Evolutionary conservation across 2,113 vertebrate species (phyloP).

Genomic region (Tetrao urogallus): DNA sequence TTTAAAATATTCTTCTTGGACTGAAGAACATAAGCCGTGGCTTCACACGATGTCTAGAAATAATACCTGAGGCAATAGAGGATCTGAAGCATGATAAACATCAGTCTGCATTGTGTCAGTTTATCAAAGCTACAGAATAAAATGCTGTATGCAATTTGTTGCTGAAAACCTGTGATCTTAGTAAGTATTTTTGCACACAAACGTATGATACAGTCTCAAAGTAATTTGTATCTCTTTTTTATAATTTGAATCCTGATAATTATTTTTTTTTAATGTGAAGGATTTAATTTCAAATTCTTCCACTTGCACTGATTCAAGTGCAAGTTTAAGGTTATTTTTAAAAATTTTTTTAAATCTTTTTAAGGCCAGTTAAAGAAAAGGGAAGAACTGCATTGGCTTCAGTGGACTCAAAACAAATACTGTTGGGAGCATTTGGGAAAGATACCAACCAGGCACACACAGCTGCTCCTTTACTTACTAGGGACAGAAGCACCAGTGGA

Average conservation of each 20-base stretch:
- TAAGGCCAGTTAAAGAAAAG: not conserved
- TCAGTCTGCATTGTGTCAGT: not conserved
- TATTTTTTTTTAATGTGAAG: conserved; percentile 2
- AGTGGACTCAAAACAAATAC: not conserved
- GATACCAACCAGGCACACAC: not conserved
- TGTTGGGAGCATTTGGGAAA: not conserved
- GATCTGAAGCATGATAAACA: not conserved
- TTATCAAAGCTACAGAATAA: conserved; percentile 3
- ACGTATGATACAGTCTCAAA: not conserved
- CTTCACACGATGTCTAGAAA: conserved; percentile 11
- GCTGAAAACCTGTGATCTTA: conserved; percentile 8
- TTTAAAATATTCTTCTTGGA: not conserved
- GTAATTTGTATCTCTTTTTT: not conserved
- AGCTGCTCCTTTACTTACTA: not conserved
- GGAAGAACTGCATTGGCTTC: not conserved
- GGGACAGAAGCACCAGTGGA: not conserved
- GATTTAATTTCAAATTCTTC: conserved; percentile 3
- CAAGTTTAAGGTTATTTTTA: not conserved
- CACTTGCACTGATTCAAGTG: not conserved
- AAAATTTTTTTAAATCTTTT: not conserved
- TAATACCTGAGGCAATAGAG: not conserved
- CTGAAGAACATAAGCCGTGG: not conserved
- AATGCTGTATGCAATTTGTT: not conserved
- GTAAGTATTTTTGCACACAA: not conserved
- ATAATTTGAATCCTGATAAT: not conserved